phyloP scores from a whole-genome alignment of 2,888 invertebrate species.

The Nymphalis polychloros region DNA sequence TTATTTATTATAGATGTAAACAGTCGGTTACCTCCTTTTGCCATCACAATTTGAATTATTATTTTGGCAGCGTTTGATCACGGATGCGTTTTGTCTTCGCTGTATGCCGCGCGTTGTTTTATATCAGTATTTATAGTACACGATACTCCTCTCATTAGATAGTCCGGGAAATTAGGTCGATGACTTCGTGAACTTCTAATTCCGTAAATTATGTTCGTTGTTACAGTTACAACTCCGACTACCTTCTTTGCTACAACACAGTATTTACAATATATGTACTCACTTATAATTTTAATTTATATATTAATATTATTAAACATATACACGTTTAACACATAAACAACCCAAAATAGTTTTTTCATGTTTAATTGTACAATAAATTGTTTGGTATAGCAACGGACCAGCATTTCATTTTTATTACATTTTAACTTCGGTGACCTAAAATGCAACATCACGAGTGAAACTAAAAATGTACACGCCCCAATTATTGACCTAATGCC shows the following conservation, averaged over 20 bases:
- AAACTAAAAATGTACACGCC: conserved; percentile 41
- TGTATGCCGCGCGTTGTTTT: conserved; percentile 55
- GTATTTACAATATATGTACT: neutral
- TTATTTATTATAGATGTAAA: conserved; percentile 53
- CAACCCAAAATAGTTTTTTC: neutral
- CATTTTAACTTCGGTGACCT: conserved; percentile 33
- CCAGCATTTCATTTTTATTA: conserved; percentile 16
- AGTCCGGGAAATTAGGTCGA: conserved; percentile 68
- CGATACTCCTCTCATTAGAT: conserved; percentile 65
- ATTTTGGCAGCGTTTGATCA: conserved; percentile 69
- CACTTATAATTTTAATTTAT: neutral
- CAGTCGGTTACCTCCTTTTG: conserved; percentile 41
- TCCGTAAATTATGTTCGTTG: conserved; percentile 41
- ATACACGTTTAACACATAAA: too few species aligned
- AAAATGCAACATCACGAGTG: conserved; percentile 28
- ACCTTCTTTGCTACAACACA: neutral
- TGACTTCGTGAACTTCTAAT: conserved; percentile 59
- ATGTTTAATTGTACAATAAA: conserved; percentile 1
- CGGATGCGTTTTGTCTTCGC: conserved; percentile 70
- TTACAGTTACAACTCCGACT: conserved; percentile 15
- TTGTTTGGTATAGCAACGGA: neutral
- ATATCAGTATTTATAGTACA: conserved; percentile 67
- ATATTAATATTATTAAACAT: too few species aligned
- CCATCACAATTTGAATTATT: conserved; percentile 59
- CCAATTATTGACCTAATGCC: conserved; percentile 48